Percentiles rank a stretch among this genome's conserved stretches.
phyloP scores from a whole-genome alignment of 2,888 invertebrate species.

The Celastrina argiolus region DNA sequence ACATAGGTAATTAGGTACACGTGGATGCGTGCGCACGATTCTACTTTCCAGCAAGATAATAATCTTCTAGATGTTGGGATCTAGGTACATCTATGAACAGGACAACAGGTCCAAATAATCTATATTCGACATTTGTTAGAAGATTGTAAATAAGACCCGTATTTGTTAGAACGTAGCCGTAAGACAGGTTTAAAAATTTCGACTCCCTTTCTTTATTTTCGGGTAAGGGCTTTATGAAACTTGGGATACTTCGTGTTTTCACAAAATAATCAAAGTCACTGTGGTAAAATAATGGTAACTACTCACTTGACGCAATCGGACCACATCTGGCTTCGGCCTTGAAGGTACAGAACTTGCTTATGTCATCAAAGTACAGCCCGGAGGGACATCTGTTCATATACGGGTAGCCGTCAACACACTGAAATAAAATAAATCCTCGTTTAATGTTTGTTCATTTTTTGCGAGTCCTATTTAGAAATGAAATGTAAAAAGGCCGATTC shows the following conservation, averaged over 20 bases:
- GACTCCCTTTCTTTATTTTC: no score
- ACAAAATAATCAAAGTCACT: neutral
- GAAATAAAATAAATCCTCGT: conserved; percentile 33
- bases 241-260: neutral
- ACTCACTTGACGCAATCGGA: conserved; percentile 91
- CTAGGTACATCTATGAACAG: no score
- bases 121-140: no score
- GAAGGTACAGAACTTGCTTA: conserved; percentile 93
- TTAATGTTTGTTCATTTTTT: conserved; percentile 1
- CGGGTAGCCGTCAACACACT: conserved; percentile 94
- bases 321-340: conserved; percentile 94
- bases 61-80: no score
- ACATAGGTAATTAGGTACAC: no score
- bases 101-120: no score
- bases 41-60: neutral
- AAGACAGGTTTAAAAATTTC: no score
- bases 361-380: conserved; percentile 92
- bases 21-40: no score
- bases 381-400: conserved; percentile 93
- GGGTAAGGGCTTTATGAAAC: neutral
- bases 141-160: no score
- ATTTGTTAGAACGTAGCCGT: no score
- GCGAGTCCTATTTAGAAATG: neutral
- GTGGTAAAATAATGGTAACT: neutral
- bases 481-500: neutral